phyloP scores from a whole-genome alignment of 2,797 vertebrate genomes.

The Tokudaia tokunoshimensis region DNA sequence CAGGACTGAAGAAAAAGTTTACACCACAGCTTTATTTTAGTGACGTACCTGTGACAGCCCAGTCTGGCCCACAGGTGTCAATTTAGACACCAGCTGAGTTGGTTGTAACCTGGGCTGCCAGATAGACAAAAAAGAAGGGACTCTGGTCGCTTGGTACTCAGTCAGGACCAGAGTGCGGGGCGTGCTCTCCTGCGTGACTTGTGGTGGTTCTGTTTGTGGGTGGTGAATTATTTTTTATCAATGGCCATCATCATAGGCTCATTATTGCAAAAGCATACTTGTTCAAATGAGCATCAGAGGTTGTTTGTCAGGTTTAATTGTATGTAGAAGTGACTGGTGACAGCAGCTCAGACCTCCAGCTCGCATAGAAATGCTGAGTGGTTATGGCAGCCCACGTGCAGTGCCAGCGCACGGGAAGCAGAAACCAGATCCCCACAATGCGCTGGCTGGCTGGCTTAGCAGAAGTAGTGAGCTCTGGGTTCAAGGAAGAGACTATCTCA shows the following conservation, averaged over 20 bases:
- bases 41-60: not conserved
- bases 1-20: not conserved
- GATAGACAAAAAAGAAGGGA: not conserved
- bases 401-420: not conserved
- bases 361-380: not conserved
- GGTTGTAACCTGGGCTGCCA: not conserved
- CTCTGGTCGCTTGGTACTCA: too few species aligned
- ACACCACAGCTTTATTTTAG: not conserved
- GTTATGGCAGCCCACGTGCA: not conserved
- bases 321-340: not conserved
- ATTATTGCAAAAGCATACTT: not conserved
- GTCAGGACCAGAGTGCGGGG: too few species aligned
- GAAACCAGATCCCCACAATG: not conserved
- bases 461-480: not conserved
- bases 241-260: not conserved
- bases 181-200: fast-evolving
- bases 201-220: not conserved
- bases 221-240: not conserved
- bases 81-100: not conserved
- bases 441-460: not conserved
- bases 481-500: not conserved
- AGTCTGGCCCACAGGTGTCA: not conserved
- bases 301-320: not conserved
- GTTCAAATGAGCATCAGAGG: not conserved
- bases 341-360: not conserved